Conservation (phyloP, 92 coral and sea anemone genomes). For the Diadumene lineata region DNA sequence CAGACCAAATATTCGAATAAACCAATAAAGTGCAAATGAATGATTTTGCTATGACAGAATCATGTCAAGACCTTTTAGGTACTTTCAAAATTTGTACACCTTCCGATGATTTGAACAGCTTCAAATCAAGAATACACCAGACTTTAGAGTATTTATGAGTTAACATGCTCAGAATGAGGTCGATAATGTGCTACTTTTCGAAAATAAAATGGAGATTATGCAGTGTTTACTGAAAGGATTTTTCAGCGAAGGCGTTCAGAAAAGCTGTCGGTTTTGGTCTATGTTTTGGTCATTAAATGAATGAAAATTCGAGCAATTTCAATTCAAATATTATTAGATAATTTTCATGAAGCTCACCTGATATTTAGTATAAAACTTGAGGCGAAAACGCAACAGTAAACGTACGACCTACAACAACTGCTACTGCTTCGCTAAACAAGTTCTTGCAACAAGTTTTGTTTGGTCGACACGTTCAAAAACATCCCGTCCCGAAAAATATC, state of each 20-base stretch:
- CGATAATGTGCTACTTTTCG: no score
- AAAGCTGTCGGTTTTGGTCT: no score
- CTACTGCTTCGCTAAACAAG: background rate
- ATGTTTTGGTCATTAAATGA: no score
- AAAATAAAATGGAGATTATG: no score
- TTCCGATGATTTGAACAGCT: no score
- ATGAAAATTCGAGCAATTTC: background rate
- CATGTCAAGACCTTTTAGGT: background rate
- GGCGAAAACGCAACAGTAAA: background rate
- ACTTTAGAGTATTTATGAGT: no score
- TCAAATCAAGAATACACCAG: no score
- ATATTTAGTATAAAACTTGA: background rate
- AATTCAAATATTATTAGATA: background rate
- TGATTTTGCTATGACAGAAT: background rate
- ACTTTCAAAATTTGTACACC: no score
- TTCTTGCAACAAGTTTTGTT: background rate
- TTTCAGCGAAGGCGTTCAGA: no score
- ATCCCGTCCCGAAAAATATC: conserved; percentile 19
- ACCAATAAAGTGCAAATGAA: background rate
- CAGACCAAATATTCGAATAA: background rate
- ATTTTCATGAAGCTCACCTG: background rate
- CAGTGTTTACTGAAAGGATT: no score
- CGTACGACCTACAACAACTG: background rate
- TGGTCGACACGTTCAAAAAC: conserved; percentile 7
- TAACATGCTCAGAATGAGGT: no score